Percentiles rank a stretch among this genome's conserved stretches.
phyloP scores from a whole-genome alignment of 2,888 invertebrate species.

The Netelia virgata region DNA sequence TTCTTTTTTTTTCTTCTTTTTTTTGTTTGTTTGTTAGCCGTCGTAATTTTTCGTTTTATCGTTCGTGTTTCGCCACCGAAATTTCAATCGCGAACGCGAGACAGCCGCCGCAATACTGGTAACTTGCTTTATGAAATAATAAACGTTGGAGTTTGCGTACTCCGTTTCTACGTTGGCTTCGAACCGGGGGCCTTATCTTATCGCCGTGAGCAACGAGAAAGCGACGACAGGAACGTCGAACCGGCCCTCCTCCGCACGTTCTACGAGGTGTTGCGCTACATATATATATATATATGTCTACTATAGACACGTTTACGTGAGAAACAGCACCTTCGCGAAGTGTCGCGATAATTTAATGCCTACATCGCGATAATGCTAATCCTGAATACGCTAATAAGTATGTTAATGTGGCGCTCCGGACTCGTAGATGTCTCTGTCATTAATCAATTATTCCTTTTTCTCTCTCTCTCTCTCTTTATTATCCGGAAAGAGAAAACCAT shows the following conservation, averaged over 20 bases:
- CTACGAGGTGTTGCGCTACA: constrained; percentile 17
- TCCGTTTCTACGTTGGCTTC: constrained; percentile 5
- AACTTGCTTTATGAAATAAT: constrained; percentile 31
- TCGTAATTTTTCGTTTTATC: not conserved
- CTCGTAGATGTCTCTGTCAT: not conserved
- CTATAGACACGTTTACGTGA: constrained; percentile 28
- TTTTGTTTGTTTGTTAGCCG: not conserved
- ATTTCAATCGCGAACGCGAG: constrained; percentile 27
- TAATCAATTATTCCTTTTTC: constrained; percentile 2
- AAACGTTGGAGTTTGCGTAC: constrained; percentile 7
- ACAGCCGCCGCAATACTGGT: constrained; percentile 20
- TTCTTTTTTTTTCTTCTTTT: not conserved
- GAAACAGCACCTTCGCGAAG: constrained; percentile 12
- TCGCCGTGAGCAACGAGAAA: constrained; percentile 53
- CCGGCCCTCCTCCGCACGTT: constrained; percentile 49
- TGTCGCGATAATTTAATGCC: constrained; percentile 47
- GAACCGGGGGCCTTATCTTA: constrained; percentile 52
- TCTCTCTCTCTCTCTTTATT: not conserved
- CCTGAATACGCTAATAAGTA: constrained; percentile 37
- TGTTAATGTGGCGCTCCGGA: constrained; percentile 2
- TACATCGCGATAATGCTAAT: constrained; percentile 35
- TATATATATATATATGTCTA: not conserved
- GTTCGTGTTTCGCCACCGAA: constrained; percentile 32
- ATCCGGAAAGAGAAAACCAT: not conserved
- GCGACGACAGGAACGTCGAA: constrained; percentile 56